Conservation (phyloP, 2,797 vertebrate species). For the Pipistrellus pipistrellus region DNA sequence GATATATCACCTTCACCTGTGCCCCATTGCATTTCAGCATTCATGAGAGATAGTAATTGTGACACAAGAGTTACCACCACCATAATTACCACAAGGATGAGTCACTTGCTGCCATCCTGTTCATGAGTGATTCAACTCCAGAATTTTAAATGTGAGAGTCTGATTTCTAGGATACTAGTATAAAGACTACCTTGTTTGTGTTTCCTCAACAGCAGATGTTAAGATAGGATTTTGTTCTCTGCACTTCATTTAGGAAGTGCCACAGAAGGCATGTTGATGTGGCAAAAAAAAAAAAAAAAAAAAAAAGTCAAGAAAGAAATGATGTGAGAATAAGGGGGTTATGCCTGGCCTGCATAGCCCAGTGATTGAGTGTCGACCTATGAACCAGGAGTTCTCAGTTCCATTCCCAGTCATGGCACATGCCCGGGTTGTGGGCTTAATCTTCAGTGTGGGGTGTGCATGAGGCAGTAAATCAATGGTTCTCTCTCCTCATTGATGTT, state of each 20-base stretch:
- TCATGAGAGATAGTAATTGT: background rate
- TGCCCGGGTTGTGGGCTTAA: too few species aligned
- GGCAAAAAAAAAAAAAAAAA: background rate
- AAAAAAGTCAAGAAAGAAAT: background rate
- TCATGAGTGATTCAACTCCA: background rate
- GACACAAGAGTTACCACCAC: background rate
- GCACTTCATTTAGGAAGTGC: background rate
- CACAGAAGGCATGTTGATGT: background rate
- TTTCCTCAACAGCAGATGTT: background rate
- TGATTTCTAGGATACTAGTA: background rate
- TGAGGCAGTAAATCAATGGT: too few species aligned
- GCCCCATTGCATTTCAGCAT: background rate
- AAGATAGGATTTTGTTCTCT: background rate
- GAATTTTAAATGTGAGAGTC: background rate
- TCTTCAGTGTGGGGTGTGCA: too few species aligned
- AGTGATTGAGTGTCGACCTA: too few species aligned
- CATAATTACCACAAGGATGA: background rate
- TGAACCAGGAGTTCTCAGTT: too few species aligned
- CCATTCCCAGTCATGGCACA: too few species aligned
- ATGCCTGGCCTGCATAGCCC: background rate
- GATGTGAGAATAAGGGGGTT: background rate
- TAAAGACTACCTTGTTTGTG: background rate
- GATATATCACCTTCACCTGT: background rate
- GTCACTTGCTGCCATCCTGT: background rate
- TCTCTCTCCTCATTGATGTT: too few species aligned